Percentiles rank a stretch among this genome's conserved stretches.
These are phyloP conservation scores for Orchesellides sinensis DNA, from an alignment of 2,888 invertebrate species.

Conservation along the genomic window DNA sequence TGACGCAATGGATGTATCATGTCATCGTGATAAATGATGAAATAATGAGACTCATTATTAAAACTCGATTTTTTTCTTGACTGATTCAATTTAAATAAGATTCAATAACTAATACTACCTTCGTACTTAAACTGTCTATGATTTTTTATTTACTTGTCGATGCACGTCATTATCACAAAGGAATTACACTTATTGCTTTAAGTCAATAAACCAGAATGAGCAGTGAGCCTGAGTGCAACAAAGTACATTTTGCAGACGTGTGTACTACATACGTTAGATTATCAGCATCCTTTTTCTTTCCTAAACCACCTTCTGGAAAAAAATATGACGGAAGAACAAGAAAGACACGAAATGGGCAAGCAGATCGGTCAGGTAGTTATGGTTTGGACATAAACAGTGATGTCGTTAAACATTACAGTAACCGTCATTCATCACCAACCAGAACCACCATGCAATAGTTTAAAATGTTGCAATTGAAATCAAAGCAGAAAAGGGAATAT, in stretches of 20 bases:
- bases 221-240: neutral
- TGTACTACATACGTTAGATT: neutral
- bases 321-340: slow-evolving; percentile 8
- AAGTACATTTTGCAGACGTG: too few relatives aligned
- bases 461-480: slow-evolving; percentile 40
- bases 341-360: neutral
- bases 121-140: neutral
- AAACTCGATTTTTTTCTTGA: neutral
- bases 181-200: slow-evolving; percentile 17
- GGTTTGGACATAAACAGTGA: slow-evolving; percentile 22
- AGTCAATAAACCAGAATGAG: slow-evolving; percentile 24
- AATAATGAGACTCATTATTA: neutral
- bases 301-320: slow-evolving; percentile 35
- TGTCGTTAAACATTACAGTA: slow-evolving; percentile 36
- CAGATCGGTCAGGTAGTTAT: neutral
- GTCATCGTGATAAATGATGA: neutral
- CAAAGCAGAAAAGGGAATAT: slow-evolving; percentile 17
- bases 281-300: too few relatives aligned
- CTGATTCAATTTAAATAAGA: too few relatives aligned
- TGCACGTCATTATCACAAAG: slow-evolving; percentile 26
- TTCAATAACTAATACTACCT: neutral
- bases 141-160: neutral
- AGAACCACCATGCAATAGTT: neutral
- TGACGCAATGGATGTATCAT: neutral
- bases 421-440: neutral